phyloP scores from a whole-genome alignment of 2,888 invertebrate species.

The Troides oblongomaculatus region DNA sequence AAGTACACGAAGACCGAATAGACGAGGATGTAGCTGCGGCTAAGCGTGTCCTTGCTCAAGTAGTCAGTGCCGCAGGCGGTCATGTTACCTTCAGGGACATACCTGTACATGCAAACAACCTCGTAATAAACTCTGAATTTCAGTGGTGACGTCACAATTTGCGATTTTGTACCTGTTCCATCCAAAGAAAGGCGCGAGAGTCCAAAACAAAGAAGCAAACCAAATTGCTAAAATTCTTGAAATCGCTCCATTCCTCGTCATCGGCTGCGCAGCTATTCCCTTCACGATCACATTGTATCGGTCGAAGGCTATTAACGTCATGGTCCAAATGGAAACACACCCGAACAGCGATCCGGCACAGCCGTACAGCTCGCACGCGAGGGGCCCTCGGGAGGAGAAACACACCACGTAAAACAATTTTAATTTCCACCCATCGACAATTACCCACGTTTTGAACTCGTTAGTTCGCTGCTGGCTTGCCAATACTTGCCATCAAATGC shows the following conservation, averaged over 20 bases:
- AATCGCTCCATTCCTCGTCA: constrained; percentile 89
- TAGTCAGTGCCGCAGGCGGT: constrained; percentile 96
- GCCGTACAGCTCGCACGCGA: constrained; percentile 93
- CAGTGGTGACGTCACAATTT: no score
- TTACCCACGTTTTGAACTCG: no score
- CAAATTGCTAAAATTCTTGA: constrained; percentile 89
- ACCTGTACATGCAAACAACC: constrained; percentile 68
- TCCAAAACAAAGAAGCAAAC: constrained; percentile 88
- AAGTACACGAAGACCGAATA: constrained; percentile 90
- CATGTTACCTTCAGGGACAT: constrained; percentile 96
- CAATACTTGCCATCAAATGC: no score
- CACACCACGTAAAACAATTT: no score
- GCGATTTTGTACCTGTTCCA: constrained; percentile 84
- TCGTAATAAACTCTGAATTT: no score
- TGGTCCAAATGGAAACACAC: constrained; percentile 94
- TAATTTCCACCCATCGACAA: no score
- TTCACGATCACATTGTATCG: constrained; percentile 97
- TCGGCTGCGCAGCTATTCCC: constrained; percentile 90
- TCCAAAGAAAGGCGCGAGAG: constrained; percentile 91
- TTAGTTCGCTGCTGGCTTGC: no score
- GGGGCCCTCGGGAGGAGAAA: constrained; percentile 76
- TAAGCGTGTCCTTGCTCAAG: constrained; percentile 86
- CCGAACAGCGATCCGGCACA: constrained; percentile 93
- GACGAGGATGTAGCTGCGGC: constrained; percentile 88
- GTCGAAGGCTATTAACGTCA: constrained; percentile 96